A percentile compares a stretch with the other conserved stretches of the same genome.
phyloP scores from a whole-genome alignment of 1,140 invertebrate species.

The Zaprionus lachaisei region DNA sequence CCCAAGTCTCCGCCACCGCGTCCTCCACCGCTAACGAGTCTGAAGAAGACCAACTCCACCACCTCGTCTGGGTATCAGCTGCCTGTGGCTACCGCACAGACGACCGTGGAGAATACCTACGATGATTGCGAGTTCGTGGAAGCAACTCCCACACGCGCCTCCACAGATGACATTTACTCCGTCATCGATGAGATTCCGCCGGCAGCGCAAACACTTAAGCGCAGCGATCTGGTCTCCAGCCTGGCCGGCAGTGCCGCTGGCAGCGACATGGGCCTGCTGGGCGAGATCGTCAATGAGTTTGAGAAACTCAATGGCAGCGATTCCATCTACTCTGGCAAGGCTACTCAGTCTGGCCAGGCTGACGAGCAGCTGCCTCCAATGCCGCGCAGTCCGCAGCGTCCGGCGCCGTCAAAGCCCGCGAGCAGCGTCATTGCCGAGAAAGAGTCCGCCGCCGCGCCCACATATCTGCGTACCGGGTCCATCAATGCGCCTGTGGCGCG shows the following conservation, averaged over 20 bases:
- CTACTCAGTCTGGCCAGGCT: slow-evolving; percentile 84
- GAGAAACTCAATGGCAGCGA: slow-evolving; percentile 92
- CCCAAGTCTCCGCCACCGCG: slow-evolving; percentile 89
- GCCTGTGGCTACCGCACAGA: slow-evolving; percentile 85
- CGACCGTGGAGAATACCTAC: slow-evolving; percentile 86
- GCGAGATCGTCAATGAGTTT: slow-evolving; percentile 94
- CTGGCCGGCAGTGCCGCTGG: slow-evolving; percentile 82
- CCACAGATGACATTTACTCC: slow-evolving; percentile 92
- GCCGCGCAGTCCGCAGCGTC: slow-evolving; percentile 60
- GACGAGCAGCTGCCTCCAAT: slow-evolving; percentile 25
- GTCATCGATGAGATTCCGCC: slow-evolving; percentile 91
- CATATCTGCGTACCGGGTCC: slow-evolving; percentile 89
- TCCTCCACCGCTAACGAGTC: slow-evolving; percentile 57
- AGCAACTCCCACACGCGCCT: slow-evolving; percentile 84
- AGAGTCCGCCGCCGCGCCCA: slow-evolving; percentile 84
- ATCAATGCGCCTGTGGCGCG: slow-evolving; percentile 88
- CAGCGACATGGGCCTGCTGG: slow-evolving; percentile 89
- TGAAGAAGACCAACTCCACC: slow-evolving; percentile 82
- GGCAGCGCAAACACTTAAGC: slow-evolving; percentile 76
- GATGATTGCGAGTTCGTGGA: slow-evolving; percentile 91
- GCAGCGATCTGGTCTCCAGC: slow-evolving; percentile 74
- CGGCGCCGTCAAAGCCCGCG: slow-evolving; percentile 79
- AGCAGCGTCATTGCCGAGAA: slow-evolving; percentile 40
- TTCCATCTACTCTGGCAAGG: slow-evolving; percentile 92
- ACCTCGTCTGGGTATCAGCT: slow-evolving; percentile 75